phyloP scores from a whole-genome alignment of 2,797 vertebrate genomes.

The Sphenopsis melanotis region DNA sequence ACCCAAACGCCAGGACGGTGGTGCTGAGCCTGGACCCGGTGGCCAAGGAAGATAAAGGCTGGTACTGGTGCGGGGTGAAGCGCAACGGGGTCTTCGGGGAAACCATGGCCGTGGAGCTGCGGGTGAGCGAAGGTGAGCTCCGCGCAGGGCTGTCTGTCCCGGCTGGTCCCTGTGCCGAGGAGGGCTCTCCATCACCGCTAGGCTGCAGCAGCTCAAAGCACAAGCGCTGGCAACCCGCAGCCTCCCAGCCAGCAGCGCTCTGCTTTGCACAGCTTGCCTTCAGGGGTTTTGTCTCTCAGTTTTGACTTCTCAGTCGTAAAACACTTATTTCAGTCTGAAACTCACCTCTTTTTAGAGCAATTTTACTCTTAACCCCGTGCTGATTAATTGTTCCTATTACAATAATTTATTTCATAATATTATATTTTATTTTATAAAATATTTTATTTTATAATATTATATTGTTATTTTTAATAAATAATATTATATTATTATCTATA shows the following conservation, averaged over 20 bases:
- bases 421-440: neutral
- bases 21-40: constrained; percentile 37
- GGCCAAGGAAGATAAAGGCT: constrained; percentile 27
- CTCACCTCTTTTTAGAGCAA: accelerated
- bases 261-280: too few relatives aligned
- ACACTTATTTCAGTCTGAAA: accelerated
- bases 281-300: accelerated
- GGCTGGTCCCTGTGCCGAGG: neutral
- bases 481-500: neutral
- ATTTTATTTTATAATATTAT: neutral
- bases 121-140: neutral
- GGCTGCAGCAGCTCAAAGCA: constrained; percentile 18
- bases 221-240: neutral
- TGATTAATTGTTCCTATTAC: neutral
- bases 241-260: too few relatives aligned
- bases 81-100: neutral
- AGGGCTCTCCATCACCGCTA: neutral
- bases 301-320: neutral
- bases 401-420: neutral
- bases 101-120: constrained; percentile 43
- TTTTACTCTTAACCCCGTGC: neutral
- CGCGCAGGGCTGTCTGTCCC: neutral
- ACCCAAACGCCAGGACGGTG: neutral
- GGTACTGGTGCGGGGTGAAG: constrained; percentile 79
- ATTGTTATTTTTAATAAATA: too few relatives aligned